Evolutionary conservation across 1,140 invertebrate genomes (phyloP).

Genomic region (Drosophila erecta): DNA sequence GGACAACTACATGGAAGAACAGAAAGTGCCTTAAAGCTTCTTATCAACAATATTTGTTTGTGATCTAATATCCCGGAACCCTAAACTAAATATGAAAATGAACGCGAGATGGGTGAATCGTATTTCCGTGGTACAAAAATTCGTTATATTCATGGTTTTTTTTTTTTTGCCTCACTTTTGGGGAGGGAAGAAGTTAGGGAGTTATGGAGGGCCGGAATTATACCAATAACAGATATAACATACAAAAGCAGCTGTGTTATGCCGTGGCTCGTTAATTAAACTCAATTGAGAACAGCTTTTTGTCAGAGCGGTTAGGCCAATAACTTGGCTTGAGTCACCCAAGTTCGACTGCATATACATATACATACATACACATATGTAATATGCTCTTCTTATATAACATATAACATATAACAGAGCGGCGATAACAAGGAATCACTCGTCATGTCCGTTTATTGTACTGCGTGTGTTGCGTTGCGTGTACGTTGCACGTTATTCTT

Average conservation of each 20-base stretch:
- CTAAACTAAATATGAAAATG: neutral
- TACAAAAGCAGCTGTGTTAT: conserved; percentile 16
- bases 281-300: conserved; percentile 41
- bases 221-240: conserved; percentile 9
- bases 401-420: conserved; percentile 22
- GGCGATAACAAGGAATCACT: conserved; percentile 49
- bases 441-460: conserved; percentile 50
- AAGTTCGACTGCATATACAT: conserved; percentile 33
- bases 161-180: neutral
- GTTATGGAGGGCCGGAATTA: conserved; percentile 8
- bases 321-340: conserved; percentile 32
- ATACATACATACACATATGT: neutral
- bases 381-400: conserved; percentile 14
- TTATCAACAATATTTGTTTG: conserved; percentile 11
- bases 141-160: neutral
- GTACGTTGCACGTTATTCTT: conserved; percentile 49
- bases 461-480: conserved; percentile 45
- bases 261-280: conserved; percentile 25
- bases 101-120: neutral
- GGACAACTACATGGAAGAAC: conserved; percentile 7
- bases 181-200: neutral
- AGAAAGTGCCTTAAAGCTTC: conserved; percentile 10
- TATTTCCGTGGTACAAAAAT: neutral
- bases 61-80: conserved; percentile 7
- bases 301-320: conserved; percentile 3